Evolutionary conservation across 2,888 invertebrate genomes (phyloP).

Genomic region (Yponomeuta malinellus): DNA sequence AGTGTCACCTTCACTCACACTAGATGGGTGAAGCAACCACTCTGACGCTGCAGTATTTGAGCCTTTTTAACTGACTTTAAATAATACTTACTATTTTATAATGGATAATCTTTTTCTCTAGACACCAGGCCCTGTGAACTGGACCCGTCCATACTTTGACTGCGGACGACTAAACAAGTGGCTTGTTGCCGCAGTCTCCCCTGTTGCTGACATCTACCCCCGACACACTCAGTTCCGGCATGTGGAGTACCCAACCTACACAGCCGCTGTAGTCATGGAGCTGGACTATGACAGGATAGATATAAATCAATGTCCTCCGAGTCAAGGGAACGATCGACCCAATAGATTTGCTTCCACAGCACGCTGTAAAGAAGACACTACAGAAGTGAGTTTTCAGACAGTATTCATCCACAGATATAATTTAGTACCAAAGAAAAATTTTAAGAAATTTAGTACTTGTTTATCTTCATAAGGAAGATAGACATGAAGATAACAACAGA

Average conservation of each 20-base stretch:
- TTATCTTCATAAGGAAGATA: no score
- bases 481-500: no score
- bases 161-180: slow-evolving; percentile 97
- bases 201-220: slow-evolving; percentile 96
- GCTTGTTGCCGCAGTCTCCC: slow-evolving; percentile 95
- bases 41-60: no score
- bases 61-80: no score
- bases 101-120: slow-evolving; percentile 20
- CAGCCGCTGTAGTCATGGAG: slow-evolving; percentile 94
- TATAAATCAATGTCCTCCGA: slow-evolving; percentile 96
- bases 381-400: slow-evolving; percentile 77
- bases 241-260: slow-evolving; percentile 96
- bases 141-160: slow-evolving; percentile 97
- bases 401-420: neutral
- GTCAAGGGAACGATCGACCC: slow-evolving; percentile 90
- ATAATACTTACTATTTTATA: no score
- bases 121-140: slow-evolving; percentile 91
- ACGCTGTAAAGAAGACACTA: slow-evolving; percentile 92
- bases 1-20: no score
- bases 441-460: no score
- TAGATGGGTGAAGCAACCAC: no score
- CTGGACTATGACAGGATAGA: slow-evolving; percentile 98
- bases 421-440: no score
- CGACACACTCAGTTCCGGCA: slow-evolving; percentile 94
- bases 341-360: slow-evolving; percentile 94